phyloP scores from a whole-genome alignment of 2,113 vertebrate genomes.

The Spizaetus ornatus region DNA sequence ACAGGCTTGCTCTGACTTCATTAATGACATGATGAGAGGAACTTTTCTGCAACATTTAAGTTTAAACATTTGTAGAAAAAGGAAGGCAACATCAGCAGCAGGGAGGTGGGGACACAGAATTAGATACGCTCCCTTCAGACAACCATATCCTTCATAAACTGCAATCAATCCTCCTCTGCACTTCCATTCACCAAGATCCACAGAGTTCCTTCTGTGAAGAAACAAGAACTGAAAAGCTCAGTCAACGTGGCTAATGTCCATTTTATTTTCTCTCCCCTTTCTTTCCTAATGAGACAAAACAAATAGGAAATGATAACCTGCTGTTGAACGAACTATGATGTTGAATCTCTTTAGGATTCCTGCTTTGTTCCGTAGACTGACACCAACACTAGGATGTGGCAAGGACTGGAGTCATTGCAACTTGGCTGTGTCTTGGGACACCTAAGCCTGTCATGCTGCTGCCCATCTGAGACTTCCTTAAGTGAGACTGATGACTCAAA shows the following conservation, averaged over 20 bases:
- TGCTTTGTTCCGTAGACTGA: not conserved
- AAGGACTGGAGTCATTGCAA: not conserved
- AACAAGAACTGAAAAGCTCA: not conserved
- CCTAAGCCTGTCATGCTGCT: not conserved
- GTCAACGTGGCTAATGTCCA: accelerated
- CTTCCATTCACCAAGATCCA: not conserved
- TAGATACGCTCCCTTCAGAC: not conserved
- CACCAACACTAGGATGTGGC: not conserved
- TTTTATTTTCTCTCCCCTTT: not conserved
- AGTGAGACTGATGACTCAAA: not conserved
- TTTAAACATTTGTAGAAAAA: not conserved
- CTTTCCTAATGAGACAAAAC: not conserved
- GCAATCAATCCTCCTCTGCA: not conserved
- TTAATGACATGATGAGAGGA: not conserved
- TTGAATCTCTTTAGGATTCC: not conserved
- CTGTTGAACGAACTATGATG: not conserved
- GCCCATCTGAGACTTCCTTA: not conserved
- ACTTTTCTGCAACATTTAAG: not conserved
- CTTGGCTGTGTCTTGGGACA: not conserved
- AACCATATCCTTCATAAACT: not conserved
- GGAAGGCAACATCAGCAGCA: not conserved
- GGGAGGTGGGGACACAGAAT: not conserved
- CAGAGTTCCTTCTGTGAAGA: not conserved
- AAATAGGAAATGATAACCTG: not conserved
- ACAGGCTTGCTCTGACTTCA: not conserved